These are phyloP conservation scores for Taeniopygia guttata DNA, from an alignment of 2,797 vertebrate genomes.

Conservation along the genomic window DNA sequence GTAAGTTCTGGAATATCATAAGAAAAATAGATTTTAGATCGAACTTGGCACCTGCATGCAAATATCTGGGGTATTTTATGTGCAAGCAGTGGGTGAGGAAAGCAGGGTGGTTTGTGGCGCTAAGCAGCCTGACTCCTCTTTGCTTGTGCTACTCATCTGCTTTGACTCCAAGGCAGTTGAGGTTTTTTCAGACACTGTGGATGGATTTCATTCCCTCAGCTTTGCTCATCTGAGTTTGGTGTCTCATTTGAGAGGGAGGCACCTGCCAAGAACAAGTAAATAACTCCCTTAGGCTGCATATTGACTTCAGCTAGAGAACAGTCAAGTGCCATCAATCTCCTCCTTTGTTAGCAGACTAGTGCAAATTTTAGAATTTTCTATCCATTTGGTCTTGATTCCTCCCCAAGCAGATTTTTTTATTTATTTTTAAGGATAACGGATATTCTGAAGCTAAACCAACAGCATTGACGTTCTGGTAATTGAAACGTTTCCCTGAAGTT, in stretches of 20 bases:
- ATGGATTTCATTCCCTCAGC: background rate
- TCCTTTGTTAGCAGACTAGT: conserved; percentile 1
- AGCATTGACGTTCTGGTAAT: conserved; percentile 49
- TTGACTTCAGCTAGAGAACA: conserved; percentile 47
- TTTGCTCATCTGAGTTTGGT: background rate
- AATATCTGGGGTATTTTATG: background rate
- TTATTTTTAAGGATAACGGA: background rate
- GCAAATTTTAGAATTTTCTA: conserved; percentile 29
- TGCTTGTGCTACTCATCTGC: background rate
- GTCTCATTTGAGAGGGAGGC: conserved; percentile 14
- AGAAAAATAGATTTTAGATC: background rate
- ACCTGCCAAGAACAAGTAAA: conserved; percentile 34
- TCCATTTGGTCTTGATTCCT: background rate
- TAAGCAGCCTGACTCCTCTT: background rate
- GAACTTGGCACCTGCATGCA: background rate
- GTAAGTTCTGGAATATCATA: background rate
- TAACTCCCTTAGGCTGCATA: conserved; percentile 10
- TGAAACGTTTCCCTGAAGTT: conserved; percentile 50
- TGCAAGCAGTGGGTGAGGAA: background rate
- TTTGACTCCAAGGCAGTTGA: background rate
- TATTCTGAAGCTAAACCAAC: conserved; percentile 39
- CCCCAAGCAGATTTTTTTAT: background rate
- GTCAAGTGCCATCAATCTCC: conserved; percentile 27
- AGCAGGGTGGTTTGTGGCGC: background rate
- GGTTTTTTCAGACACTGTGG: background rate